Evolutionary conservation across 2,888 invertebrate species (phyloP), one percentile per base, ranked within the genome.

Genomic region (Itoplectis maculator): DNA sequence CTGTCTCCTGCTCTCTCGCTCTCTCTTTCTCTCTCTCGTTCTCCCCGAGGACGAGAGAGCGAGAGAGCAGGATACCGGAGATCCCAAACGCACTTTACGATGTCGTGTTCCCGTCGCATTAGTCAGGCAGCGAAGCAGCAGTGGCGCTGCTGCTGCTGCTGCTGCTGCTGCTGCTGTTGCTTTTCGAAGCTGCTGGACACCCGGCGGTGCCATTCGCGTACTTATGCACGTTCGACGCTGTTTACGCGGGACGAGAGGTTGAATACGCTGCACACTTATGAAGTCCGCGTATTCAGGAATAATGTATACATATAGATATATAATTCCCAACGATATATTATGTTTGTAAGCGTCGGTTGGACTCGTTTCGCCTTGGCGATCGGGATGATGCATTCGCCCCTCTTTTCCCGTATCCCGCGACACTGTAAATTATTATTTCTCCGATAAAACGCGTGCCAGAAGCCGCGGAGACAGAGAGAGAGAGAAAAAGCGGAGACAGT

Each of bases 351-450:
- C 74, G 63, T 70, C 56, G 45, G 47, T 56, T 70, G 63, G 47
- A 82, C 82, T 63, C 82, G 79, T 86, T 86, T 82, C 74, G 45
- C 79, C 70, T 69, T 68, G 3, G 29, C 29, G 29, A 5, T 5
- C 29, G 73, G 61, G 73, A 81, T 86, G 88, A 88, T 87, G 87
- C 87, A 88, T 85, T 86, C 84, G 70, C 84, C 74, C 80, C 82
- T 82, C 78, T 85, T 5, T 82, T 82, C 76, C 73, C 86, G 83
- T 74, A 82, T 77, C 84, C 3, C 29, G 29, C 70, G 77, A 82
- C 73, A 85, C 83, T 81, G 86, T 89, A 89, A 89, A 89, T 89
- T 89, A 88, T 89, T 88, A 88, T 89, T 88, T 88, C 83, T 84
- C 76, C 85, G 88, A 88, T 89, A 89, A 88, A 86, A 82, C 78